These are phyloP conservation scores for Limnephilus rhombicus DNA, from an alignment of 2,888 invertebrate species.

Conservation along the genomic window DNA sequence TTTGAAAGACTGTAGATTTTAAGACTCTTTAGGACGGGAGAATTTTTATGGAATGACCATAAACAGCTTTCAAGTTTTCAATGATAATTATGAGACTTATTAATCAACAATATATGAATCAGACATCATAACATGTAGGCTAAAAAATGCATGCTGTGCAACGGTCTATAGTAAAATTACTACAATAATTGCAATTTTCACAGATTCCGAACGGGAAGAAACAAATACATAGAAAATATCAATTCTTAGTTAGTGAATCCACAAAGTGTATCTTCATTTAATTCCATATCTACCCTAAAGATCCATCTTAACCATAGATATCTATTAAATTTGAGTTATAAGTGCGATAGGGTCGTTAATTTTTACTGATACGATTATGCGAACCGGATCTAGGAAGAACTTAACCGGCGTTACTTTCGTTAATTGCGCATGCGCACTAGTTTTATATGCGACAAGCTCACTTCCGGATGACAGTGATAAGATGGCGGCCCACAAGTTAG, in stretches of 20 bases:
- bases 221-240: not conserved
- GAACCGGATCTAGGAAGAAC: slow-evolving; percentile 54
- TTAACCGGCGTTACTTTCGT: slow-evolving; percentile 48
- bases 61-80: no score
- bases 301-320: not conserved
- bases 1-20: no score
- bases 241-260: not conserved
- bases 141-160: no score
- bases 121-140: no score
- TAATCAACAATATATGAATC: no score
- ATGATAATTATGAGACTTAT: no score
- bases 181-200: no score
- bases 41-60: no score
- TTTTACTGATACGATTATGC: slow-evolving; percentile 65
- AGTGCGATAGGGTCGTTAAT: slow-evolving; percentile 59
- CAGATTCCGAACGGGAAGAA: not conserved
- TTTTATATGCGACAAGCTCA: slow-evolving; percentile 54
- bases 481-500: slow-evolving; percentile 47
- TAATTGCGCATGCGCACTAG: slow-evolving; percentile 59
- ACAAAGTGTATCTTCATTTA: not conserved
- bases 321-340: slow-evolving; percentile 42
- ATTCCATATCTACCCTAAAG: not conserved
- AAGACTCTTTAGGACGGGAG: no score
- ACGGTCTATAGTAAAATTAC: no score
- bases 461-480: slow-evolving; percentile 47